Base-by-base conservation (phyloP, 2,113 vertebrate genomes). In the Marcusenius ussheri region DNA sequence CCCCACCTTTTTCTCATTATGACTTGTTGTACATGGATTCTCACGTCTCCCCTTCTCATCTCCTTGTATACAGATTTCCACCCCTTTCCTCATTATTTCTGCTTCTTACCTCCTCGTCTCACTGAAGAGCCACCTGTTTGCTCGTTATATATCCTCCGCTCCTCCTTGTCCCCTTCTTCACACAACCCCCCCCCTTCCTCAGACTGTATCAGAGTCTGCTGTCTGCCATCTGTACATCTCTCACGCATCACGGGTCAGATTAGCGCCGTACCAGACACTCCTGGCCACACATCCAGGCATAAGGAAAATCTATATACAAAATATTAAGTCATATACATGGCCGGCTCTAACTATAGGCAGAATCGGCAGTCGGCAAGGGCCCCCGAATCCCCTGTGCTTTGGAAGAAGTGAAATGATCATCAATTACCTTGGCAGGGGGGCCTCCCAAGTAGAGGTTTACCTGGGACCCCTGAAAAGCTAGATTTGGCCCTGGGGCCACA, bases 61-160 rank as follows among this genome's bases (percentile, higher is more conserved):
- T 80, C 13, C 74, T 80, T 80, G 74, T 80, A 42, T 11, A 70
- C 62, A n/a, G 83, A 46, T 84, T 45, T n/a, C 83, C 83, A 46
- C 83, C 83, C 46, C 83, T 24, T 10, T 45, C n/a, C 62, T 70
- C 62, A 70, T 46, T 50, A 45, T 42, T 39, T 92, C 90, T 86
- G 90, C 89, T 42, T 21, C 45, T 42, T 47, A 4, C 42, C 91
- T 88, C 91, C 21, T 45, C 3, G 21, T 46, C 56, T 31, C 62
- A 17, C 31, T 13, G 62, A 70, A 70, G 27, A 70, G 62, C 62
- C 62, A 31, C 62, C 62, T 70, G 62, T 70, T 66, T 66, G 62
- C n/a, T 66, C 62, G n/a, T 66, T 66, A 66, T 66, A 66, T 66
- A 27, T 66, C 9, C 62, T 27, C 56, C 0, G 21, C 56, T 62